A percentile compares a stretch with the other conserved stretches of the same genome.
Evolutionary conservation across 2,113 vertebrate genomes (phyloP).

Genomic region (Stomatorhinus ivindoensis): DNA sequence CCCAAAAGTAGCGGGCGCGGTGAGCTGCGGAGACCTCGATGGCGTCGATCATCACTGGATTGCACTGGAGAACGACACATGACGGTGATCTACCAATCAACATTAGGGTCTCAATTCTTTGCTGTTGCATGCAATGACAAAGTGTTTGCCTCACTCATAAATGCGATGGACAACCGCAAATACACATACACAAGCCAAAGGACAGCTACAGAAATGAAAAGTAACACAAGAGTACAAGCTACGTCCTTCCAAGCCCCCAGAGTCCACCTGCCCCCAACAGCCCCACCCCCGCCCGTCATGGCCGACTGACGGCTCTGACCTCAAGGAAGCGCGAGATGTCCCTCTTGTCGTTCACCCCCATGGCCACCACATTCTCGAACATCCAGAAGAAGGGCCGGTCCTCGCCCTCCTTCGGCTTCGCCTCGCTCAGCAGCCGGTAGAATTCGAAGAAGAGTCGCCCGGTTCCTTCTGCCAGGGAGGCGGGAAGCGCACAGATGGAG

Average conservation of each 20-base stretch:
- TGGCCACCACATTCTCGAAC: slow-evolving; percentile 88
- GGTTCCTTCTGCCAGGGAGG: slow-evolving; percentile 67
- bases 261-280: too few relatives aligned
- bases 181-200: neutral
- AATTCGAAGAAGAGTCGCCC: slow-evolving; percentile 88
- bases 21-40: slow-evolving; percentile 83
- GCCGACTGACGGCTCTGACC: slow-evolving; percentile 47
- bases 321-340: slow-evolving; percentile 90
- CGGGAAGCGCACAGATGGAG: neutral
- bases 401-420: slow-evolving; percentile 77
- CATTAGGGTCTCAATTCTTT: neutral
- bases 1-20: slow-evolving; percentile 86
- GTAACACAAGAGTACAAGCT: neutral
- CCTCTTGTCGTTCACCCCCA: slow-evolving; percentile 76
- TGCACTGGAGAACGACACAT: slow-evolving; percentile 64
- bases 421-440: slow-evolving; percentile 77
- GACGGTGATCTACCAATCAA: neutral
- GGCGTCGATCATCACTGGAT: slow-evolving; percentile 84
- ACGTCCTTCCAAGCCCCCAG: neutral
- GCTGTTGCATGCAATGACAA: neutral
- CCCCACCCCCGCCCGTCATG: neutral
- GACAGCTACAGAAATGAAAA: neutral
- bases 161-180: neutral
- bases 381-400: slow-evolving; percentile 88
- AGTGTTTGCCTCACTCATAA: neutral